Evolutionary conservation across 2,113 vertebrate species (phyloP).

Genomic region (Alouatta palliata): DNA sequence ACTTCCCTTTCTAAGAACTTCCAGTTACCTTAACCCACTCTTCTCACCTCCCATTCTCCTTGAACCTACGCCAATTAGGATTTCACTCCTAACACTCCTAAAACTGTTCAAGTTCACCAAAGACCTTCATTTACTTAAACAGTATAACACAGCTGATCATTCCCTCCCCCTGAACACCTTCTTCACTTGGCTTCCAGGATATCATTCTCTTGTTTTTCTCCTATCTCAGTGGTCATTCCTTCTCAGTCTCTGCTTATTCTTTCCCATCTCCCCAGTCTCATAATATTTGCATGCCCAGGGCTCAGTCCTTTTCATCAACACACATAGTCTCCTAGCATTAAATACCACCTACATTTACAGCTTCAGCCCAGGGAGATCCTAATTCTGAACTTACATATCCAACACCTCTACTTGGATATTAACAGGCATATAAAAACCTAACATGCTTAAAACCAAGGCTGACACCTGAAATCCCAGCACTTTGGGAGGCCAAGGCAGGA

Average conservation of each 20-base stretch:
- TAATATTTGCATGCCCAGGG: background rate
- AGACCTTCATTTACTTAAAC: background rate
- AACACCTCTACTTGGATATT: background rate
- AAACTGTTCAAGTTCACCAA: conserved; percentile 6
- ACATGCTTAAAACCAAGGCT: background rate
- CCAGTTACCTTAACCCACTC: background rate
- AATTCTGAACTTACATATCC: background rate
- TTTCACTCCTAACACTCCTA: background rate
- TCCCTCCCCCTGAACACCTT: background rate
- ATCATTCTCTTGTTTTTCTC: background rate
- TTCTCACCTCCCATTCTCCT: conserved; percentile 33
- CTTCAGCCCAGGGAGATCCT: background rate
- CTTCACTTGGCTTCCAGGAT: background rate
- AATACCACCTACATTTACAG: background rate
- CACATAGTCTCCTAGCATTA: background rate
- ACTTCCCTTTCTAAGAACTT: conserved; percentile 5
- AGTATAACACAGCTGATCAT: background rate
- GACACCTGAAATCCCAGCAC: too few species aligned
- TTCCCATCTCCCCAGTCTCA: background rate
- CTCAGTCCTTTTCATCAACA: background rate
- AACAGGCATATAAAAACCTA: background rate
- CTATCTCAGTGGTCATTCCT: background rate
- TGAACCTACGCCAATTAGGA: background rate
- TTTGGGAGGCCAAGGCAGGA: too few species aligned
- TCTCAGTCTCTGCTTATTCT: conserved; percentile 8